A percentile compares a stretch with the other conserved stretches of the same genome.
These are phyloP conservation scores for Dermochelys coriacea DNA, from an alignment of 2,797 vertebrate genomes.

Conservation along the genomic window DNA sequence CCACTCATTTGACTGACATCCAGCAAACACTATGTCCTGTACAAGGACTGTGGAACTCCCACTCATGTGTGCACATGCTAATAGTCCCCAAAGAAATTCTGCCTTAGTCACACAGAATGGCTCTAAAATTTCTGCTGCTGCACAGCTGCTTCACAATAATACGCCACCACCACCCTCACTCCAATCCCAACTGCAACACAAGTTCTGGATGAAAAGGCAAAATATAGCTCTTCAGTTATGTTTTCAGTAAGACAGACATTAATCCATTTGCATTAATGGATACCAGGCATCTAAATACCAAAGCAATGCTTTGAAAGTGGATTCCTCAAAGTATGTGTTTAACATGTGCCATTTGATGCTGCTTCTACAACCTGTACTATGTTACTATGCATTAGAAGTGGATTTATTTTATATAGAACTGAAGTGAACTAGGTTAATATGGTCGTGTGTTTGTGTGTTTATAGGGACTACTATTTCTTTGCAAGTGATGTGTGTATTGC, in stretches of 20 bases:
- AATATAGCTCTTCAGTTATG: neutral
- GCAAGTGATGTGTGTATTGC: neutral
- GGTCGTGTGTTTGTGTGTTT: neutral
- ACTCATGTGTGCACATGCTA: fast-evolving
- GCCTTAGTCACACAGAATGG: neutral
- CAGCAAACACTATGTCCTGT: neutral
- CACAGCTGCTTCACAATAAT: neutral
- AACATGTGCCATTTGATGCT: neutral
- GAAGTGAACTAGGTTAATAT: neutral
- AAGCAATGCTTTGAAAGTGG: neutral
- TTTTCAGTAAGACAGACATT: neutral
- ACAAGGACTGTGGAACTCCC: neutral
- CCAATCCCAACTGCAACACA: neutral
- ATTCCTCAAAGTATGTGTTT: neutral
- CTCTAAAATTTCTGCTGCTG: neutral
- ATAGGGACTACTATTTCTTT: neutral
- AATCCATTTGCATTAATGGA: neutral
- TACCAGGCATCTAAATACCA: neutral
- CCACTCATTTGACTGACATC: neutral
- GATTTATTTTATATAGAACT: neutral
- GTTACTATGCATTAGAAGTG: neutral
- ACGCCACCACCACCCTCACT: neutral
- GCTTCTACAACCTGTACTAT: neutral
- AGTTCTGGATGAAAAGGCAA: neutral
- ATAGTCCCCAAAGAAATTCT: neutral